phyloP scores from a whole-genome alignment of 2,888 invertebrate species.

The Congeria kusceri region DNA sequence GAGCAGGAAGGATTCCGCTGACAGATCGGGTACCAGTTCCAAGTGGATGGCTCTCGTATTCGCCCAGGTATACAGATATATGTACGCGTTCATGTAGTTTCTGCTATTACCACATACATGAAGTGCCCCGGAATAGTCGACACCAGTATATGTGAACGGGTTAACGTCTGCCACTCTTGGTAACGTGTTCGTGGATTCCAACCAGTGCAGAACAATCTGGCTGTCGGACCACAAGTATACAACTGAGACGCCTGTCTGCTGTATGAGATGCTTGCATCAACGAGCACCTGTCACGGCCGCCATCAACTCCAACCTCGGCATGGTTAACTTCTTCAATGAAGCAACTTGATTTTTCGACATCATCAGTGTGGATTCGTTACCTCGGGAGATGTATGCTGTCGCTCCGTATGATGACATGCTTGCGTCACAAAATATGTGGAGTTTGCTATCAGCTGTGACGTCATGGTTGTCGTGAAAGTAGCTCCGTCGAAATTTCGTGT shows the following conservation, averaged over 20 bases:
- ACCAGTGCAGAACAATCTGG: slow-evolving; percentile 33
- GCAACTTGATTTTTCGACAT: slow-evolving; percentile 19
- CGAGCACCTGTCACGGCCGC: slow-evolving; percentile 22
- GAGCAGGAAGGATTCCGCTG: slow-evolving; percentile 20
- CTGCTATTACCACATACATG: slow-evolving; percentile 22
- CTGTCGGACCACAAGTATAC: slow-evolving; percentile 30
- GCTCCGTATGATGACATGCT: slow-evolving; percentile 46
- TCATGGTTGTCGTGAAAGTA: not conserved
- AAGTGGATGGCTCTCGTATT: slow-evolving; percentile 48
- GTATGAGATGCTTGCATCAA: slow-evolving; percentile 7
- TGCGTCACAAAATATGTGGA: slow-evolving; percentile 36
- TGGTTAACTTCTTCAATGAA: slow-evolving; percentile 21
- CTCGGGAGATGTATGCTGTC: slow-evolving; percentile 16
- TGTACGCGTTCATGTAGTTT: slow-evolving; percentile 40
- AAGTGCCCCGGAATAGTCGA: slow-evolving; percentile 36
- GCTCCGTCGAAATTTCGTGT: not conserved
- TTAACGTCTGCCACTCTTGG: not conserved
- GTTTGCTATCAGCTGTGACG: not conserved
- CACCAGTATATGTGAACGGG: slow-evolving; percentile 25
- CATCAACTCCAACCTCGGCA: slow-evolving; percentile 36
- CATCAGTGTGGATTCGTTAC: slow-evolving; percentile 10
- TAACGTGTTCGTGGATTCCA: slow-evolving; percentile 4
- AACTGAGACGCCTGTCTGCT: not conserved
- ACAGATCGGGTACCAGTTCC: slow-evolving; percentile 23
- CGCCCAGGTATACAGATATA: slow-evolving; percentile 56